phyloP scores from a whole-genome alignment of 2,797 vertebrate species.

The Alca torda region DNA sequence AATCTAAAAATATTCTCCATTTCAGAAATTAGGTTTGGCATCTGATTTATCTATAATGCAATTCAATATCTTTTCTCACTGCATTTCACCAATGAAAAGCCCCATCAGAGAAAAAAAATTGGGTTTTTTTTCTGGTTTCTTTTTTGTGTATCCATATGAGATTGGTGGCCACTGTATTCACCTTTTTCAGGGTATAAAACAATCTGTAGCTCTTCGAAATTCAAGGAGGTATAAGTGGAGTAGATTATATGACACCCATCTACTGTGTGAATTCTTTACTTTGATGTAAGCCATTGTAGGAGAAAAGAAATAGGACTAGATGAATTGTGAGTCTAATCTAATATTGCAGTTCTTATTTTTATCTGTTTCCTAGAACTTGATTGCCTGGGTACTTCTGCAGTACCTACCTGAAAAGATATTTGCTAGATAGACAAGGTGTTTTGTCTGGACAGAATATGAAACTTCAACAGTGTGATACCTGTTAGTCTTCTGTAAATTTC shows the following conservation, averaged over 20 bases:
- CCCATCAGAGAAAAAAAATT: background rate
- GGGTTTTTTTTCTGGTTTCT: background rate
- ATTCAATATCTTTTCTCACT: constrained; percentile 26
- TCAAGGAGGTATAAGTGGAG: background rate
- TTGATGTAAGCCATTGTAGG: background rate
- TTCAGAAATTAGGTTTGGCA: constrained; percentile 66
- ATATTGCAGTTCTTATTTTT: background rate
- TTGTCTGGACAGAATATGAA: background rate
- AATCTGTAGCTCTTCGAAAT: background rate
- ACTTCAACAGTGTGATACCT: background rate
- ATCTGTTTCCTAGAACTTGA: background rate
- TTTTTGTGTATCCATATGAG: background rate
- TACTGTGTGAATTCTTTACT: background rate
- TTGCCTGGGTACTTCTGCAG: background rate
- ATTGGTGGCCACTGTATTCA: background rate
- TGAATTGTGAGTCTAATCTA: background rate
- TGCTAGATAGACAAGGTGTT: background rate
- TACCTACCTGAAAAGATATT: background rate
- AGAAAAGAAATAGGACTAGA: background rate
- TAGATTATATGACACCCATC: background rate
- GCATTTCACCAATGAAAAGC: constrained; percentile 1
- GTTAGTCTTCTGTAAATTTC: background rate
- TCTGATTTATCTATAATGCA: constrained; percentile 56
- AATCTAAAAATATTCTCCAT: constrained; percentile 66
- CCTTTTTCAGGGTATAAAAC: background rate